Conservation (phyloP, 2,113 vertebrate genomes). For the Cichladusa arquata region DNA sequence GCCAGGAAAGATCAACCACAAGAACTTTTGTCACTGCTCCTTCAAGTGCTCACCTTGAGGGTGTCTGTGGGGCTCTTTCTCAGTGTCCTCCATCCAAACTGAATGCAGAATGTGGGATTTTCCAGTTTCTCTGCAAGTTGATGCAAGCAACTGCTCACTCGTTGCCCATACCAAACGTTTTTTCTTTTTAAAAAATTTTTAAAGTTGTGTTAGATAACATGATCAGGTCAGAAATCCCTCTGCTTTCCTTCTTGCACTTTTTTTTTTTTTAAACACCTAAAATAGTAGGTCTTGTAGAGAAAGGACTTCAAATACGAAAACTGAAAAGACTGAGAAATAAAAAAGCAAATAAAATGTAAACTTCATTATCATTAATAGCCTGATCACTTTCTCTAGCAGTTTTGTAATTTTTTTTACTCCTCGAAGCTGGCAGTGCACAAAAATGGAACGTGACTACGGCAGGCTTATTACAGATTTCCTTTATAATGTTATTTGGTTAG, state of each 20-base stretch:
- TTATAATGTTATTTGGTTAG: neutral
- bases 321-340: neutral
- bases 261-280: neutral
- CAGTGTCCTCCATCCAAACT: accelerated
- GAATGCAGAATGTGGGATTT: accelerated
- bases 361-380: neutral
- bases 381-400: neutral
- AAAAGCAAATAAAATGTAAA: neutral
- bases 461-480: neutral
- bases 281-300: neutral
- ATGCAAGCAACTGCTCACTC: neutral
- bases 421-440: neutral
- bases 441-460: neutral
- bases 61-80: neutral
- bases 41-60: accelerated
- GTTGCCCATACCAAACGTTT: neutral
- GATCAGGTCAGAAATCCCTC: neutral
- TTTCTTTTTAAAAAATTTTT: accelerated
- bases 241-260: neutral
- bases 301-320: neutral
- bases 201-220: neutral
- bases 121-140: neutral
- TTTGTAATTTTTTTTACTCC: neutral
- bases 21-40: neutral
- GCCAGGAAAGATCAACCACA: accelerated